Percentiles rank a stretch among this genome's conserved stretches.
Conservation (phyloP, 2,888 invertebrate genomes). For the Cecidostiba fungosa region DNA sequence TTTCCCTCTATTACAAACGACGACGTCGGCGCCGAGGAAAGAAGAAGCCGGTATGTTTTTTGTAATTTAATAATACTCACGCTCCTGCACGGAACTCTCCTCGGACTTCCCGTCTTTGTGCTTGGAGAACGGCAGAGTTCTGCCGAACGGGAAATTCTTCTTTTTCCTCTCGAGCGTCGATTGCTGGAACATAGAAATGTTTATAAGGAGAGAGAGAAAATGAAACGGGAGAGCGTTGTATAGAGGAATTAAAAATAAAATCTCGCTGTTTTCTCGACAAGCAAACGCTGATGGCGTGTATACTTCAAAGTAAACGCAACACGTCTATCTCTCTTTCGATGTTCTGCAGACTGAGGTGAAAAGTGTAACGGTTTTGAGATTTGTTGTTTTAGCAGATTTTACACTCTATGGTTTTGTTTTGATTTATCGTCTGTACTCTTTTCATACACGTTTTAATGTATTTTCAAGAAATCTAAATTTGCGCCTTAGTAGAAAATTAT, state of each 20-base stretch:
- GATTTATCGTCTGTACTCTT: no score
- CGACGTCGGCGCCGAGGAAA: background rate
- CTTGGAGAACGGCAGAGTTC: constrained; percentile 99
- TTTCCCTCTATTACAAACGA: background rate
- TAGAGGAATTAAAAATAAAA: constrained; percentile 57
- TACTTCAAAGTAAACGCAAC: constrained; percentile 7
- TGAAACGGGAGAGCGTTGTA: background rate
- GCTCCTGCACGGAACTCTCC: constrained; percentile 98
- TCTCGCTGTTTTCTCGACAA: constrained; percentile 20
- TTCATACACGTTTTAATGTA: no score
- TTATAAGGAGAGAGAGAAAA: constrained; percentile 19
- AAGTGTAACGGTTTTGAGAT: background rate
- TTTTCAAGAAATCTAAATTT: no score
- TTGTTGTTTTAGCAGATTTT: background rate
- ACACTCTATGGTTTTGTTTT: background rate
- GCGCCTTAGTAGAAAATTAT: background rate
- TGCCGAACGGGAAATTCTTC: constrained; percentile 98
- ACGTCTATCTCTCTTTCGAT: background rate
- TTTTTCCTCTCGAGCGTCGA: constrained; percentile 97
- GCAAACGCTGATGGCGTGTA: background rate
- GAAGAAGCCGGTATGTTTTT: constrained; percentile 6
- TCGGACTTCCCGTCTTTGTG: constrained; percentile 97
- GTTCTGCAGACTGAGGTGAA: background rate
- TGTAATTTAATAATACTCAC: constrained; percentile 85
- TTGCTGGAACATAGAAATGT: constrained; percentile 84